These are phyloP conservation scores for Coenonympha glycerion DNA, from an alignment of 2,888 invertebrate genomes.

Conservation along the genomic window DNA sequence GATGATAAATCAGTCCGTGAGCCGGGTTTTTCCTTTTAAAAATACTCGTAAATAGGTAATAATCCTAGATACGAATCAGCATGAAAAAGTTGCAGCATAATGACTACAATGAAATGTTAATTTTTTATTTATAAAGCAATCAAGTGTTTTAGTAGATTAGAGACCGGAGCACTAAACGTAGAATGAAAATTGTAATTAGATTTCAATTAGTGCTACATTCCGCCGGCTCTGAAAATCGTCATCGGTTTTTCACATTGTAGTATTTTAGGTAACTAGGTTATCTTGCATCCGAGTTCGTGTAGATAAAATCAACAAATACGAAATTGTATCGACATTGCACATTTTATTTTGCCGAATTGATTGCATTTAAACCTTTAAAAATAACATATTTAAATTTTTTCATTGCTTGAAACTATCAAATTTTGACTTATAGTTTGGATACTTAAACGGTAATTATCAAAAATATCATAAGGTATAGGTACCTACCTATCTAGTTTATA, in stretches of 20 bases:
- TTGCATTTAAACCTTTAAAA: constrained; percentile 9
- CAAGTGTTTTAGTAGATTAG: not conserved
- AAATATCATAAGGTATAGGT: too few relatives aligned
- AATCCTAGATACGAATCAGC: too few relatives aligned
- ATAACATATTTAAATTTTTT: not conserved
- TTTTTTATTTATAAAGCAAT: not conserved
- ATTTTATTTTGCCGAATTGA: constrained; percentile 9
- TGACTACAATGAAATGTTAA: too few relatives aligned
- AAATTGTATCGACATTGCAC: constrained; percentile 17
- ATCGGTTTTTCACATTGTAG: constrained; percentile 12
- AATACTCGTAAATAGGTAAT: too few relatives aligned
- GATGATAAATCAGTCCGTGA: too few relatives aligned
- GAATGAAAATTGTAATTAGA: constrained; percentile 10
- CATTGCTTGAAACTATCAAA: not conserved
- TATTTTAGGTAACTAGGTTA: constrained; percentile 26
- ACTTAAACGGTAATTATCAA: too few relatives aligned
- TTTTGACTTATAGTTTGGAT: too few relatives aligned
- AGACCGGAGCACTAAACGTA: too few relatives aligned
- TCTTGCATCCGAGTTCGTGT: constrained; percentile 17
- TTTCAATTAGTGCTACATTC: constrained; percentile 12
- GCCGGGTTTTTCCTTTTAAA: too few relatives aligned
- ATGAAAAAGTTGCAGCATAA: too few relatives aligned
- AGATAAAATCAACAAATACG: constrained; percentile 21
- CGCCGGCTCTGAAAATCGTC: constrained; percentile 7
- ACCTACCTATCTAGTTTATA: too few relatives aligned